Conservation (phyloP, 1,140 invertebrate genomes). For the Papilio machaon region DNA sequence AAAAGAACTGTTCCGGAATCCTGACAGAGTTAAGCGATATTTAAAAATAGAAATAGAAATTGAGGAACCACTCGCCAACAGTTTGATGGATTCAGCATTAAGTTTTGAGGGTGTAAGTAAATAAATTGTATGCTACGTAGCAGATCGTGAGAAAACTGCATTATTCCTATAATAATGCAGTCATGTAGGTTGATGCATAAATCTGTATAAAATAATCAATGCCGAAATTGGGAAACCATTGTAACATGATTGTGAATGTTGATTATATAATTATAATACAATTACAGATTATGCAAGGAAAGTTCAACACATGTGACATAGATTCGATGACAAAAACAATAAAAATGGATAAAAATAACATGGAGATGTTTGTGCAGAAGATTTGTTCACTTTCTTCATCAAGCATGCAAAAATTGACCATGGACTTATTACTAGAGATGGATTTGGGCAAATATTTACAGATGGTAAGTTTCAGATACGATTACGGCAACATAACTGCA, state of each 20-base stretch:
- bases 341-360: constrained; percentile 52
- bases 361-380: constrained; percentile 52
- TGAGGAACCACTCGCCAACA: constrained; percentile 66
- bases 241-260: neutral
- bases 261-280: constrained; percentile 9
- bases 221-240: neutral
- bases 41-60: constrained; percentile 67
- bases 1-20: constrained; percentile 81
- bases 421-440: constrained; percentile 64
- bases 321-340: constrained; percentile 55
- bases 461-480: constrained; percentile 63
- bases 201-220: neutral
- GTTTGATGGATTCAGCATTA: constrained; percentile 78
- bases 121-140: constrained; percentile 46
- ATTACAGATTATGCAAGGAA: constrained; percentile 65
- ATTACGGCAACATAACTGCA: no score
- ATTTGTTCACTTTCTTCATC: constrained; percentile 58
- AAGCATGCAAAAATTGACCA: constrained; percentile 61
- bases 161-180: no score
- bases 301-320: constrained; percentile 58
- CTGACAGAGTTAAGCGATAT: constrained; percentile 73
- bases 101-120: constrained; percentile 81
- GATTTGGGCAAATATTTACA: constrained; percentile 74
- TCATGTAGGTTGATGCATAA: no score
- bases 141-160: no score